These are phyloP conservation scores for Brenthis hecate DNA, from an alignment of 2,888 invertebrate species.

Conservation along the genomic window DNA sequence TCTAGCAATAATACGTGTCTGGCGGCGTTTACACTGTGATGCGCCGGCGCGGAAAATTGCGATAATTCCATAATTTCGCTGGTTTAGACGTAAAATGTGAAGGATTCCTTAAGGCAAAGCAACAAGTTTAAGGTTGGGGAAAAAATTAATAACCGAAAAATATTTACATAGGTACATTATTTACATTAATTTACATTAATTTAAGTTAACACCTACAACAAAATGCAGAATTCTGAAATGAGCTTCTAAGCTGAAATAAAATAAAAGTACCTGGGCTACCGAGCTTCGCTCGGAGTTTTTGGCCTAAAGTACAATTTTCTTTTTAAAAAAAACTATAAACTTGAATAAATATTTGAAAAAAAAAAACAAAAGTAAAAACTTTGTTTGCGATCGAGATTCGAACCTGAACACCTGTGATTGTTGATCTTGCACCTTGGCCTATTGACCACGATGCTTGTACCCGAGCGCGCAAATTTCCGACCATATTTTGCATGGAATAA, in stretches of 20 bases:
- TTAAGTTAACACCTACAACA: neutral
- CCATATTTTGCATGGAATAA: too few species aligned
- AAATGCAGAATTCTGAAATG: slow-evolving; percentile 6
- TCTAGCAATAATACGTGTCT: slow-evolving; percentile 39
- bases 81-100: slow-evolving; percentile 23
- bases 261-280: too few species aligned
- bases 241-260: slow-evolving; percentile 1
- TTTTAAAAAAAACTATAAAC: too few species aligned
- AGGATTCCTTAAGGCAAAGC: slow-evolving; percentile 23
- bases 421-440: too few species aligned
- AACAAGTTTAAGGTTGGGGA: slow-evolving; percentile 19
- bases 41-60: slow-evolving; percentile 42
- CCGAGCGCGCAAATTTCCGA: too few species aligned
- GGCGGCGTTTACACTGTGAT: slow-evolving; percentile 43
- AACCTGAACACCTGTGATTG: too few species aligned
- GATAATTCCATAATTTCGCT: slow-evolving; percentile 41
- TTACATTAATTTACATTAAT: neutral
- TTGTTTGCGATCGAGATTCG: too few species aligned
- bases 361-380: too few species aligned
- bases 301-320: too few species aligned
- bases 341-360: too few species aligned
- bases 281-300: too few species aligned
- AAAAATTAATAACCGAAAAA: neutral
- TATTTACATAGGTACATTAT: neutral
- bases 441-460: too few species aligned